phyloP scores from a whole-genome alignment of 1,140 invertebrate genomes.

The Drosophila lacertosa region DNA sequence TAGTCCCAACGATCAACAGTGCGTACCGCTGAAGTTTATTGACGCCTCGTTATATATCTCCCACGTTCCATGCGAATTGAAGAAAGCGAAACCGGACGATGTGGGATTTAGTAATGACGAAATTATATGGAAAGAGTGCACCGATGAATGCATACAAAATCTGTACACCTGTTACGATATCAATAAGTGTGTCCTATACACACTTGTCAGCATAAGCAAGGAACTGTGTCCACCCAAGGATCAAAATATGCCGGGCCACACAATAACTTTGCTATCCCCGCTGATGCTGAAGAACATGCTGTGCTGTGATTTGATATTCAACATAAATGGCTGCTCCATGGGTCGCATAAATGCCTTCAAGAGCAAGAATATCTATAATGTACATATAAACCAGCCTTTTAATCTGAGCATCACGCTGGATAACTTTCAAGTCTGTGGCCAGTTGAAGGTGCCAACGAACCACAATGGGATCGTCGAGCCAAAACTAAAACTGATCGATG shows the following conservation, averaged over 20 bases:
- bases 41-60: slow-evolving; percentile 70
- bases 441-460: slow-evolving; percentile 85
- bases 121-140: slow-evolving; percentile 63
- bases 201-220: slow-evolving; percentile 86
- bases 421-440: slow-evolving; percentile 90
- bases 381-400: slow-evolving; percentile 89
- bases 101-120: slow-evolving; percentile 63
- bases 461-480: slow-evolving; percentile 84
- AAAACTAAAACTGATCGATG: slow-evolving; percentile 89
- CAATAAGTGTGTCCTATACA: slow-evolving; percentile 65
- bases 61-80: slow-evolving; percentile 37
- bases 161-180: slow-evolving; percentile 61
- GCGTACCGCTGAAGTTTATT: slow-evolving; percentile 79
- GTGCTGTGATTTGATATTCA: slow-evolving; percentile 89
- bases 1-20: slow-evolving; percentile 62
- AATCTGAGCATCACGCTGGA: slow-evolving; percentile 91
- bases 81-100: slow-evolving; percentile 49
- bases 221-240: slow-evolving; percentile 92
- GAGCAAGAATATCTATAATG: slow-evolving; percentile 84
- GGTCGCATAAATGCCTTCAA: slow-evolving; percentile 87
- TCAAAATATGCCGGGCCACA: slow-evolving; percentile 90
- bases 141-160: slow-evolving; percentile 45
- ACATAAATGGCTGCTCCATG: slow-evolving; percentile 84
- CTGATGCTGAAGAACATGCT: slow-evolving; percentile 92
- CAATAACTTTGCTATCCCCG: slow-evolving; percentile 92